Evolutionary conservation across 1,140 invertebrate species (phyloP).

Genomic region (Drosophila novamexicana): DNA sequence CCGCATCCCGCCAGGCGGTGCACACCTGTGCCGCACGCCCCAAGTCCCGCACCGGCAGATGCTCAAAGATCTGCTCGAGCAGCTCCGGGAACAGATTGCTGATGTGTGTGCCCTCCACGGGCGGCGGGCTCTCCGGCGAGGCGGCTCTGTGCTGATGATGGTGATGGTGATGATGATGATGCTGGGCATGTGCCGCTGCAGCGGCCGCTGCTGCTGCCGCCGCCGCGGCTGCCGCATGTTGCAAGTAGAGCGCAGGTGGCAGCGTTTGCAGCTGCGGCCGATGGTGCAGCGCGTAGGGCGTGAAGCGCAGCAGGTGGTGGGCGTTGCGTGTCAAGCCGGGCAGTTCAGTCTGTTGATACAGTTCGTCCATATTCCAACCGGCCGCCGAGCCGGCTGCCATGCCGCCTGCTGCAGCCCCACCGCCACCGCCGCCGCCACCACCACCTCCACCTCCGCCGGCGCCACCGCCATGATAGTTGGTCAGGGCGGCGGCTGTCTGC

Average conservation of each 20-base stretch:
- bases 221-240: conserved; percentile 58
- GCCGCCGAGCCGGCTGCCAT: conserved; percentile 33
- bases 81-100: conserved; percentile 96
- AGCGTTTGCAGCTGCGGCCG: conserved; percentile 76
- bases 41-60: conserved; percentile 94
- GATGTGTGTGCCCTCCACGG: conserved; percentile 90
- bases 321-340: conserved; percentile 75
- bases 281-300: conserved; percentile 81
- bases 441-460: conserved; percentile 43
- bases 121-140: conserved; percentile 72
- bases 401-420: conserved; percentile 26
- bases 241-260: conserved; percentile 77
- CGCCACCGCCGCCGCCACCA: conserved; percentile 11
- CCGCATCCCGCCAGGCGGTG: conserved; percentile 94
- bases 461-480: conserved; percentile 76
- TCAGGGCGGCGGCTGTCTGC: conserved; percentile 76
- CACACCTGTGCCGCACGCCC: conserved; percentile 96
- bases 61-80: conserved; percentile 95
- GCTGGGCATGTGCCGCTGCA: conserved; percentile 70
- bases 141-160: conserved; percentile 85
- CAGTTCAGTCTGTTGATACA: conserved; percentile 83
- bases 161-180: conserved; percentile 77
- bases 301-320: conserved; percentile 83
- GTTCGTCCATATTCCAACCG: conserved; percentile 76
- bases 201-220: conserved; percentile 70